Evolutionary conservation across 2,797 vertebrate genomes (phyloP).

Genomic region (Semotilus atromaculatus): DNA sequence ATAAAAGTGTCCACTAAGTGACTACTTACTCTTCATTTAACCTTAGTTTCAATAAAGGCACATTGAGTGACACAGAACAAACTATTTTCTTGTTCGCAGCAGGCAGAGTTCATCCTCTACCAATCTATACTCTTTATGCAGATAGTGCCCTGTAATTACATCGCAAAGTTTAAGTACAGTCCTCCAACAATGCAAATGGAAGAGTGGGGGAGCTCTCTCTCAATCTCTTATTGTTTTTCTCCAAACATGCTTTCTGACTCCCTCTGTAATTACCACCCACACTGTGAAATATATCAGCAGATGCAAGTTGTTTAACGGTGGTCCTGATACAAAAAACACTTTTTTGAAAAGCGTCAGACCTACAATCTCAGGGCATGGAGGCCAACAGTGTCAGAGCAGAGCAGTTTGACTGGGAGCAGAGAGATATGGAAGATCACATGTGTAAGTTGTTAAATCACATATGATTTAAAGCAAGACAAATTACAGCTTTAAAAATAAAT

Average conservation of each 20-base stretch:
- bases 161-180: slow-evolving; percentile 30
- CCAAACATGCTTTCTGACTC: slow-evolving; percentile 34
- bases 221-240: slow-evolving; percentile 31
- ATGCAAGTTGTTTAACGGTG: not conserved
- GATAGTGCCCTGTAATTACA: slow-evolving; percentile 31
- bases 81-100: slow-evolving; percentile 29
- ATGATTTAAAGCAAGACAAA: not conserved
- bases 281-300: not conserved
- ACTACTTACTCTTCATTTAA: not conserved
- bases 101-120: slow-evolving; percentile 21
- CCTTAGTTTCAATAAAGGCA: slow-evolving; percentile 5
- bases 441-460: not conserved
- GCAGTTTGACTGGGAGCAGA: not conserved
- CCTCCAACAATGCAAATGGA: slow-evolving; percentile 33
- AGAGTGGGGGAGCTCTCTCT: slow-evolving; percentile 21
- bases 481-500: not conserved
- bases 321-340: not conserved
- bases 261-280: slow-evolving; percentile 46
- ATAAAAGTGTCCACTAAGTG: slow-evolving; percentile 17
- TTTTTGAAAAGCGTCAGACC: not conserved
- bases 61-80: slow-evolving; percentile 17
- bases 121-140: slow-evolving; percentile 11
- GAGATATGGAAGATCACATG: not conserved
- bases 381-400: not conserved
- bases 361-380: not conserved